Conservation (phyloP, 2,888 invertebrate species). For the Eristalis pertinax region DNA sequence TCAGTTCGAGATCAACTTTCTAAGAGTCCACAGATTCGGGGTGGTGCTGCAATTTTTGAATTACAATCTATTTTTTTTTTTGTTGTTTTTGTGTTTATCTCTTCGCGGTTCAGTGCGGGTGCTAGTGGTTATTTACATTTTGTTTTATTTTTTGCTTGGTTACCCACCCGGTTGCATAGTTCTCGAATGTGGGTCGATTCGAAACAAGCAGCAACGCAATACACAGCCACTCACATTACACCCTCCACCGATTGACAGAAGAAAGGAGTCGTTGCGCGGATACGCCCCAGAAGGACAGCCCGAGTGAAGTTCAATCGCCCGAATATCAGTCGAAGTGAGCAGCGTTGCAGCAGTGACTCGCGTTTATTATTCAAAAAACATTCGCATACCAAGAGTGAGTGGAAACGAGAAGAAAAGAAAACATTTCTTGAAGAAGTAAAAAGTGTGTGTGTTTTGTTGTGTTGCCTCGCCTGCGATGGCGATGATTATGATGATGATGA, state of each 20-base stretch:
- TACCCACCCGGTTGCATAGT: neutral
- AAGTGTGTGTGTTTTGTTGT: conserved; percentile 5
- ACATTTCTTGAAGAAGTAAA: conserved; percentile 13
- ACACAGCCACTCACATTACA: neutral
- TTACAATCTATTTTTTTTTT: conserved; percentile 7
- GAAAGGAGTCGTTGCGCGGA: neutral
- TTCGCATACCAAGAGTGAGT: conserved; percentile 37
- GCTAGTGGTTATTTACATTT: conserved; percentile 12
- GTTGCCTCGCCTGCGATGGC: conserved; percentile 3
- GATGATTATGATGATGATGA: conserved; percentile 53
- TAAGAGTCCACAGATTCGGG: conserved; percentile 56
- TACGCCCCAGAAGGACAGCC: conserved; percentile 32
- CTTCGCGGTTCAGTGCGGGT: conserved; percentile 65
- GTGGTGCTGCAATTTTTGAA: conserved; percentile 29
- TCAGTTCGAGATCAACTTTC: conserved; percentile 69
- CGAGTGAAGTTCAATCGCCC: conserved; percentile 53
- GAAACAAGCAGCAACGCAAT: neutral
- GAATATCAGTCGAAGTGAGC: conserved; percentile 34
- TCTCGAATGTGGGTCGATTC: conserved; percentile 24
- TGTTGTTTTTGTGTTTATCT: conserved; percentile 7
- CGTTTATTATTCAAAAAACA: conserved; percentile 56
- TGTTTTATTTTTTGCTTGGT: conserved; percentile 16
- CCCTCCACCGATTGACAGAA: neutral
- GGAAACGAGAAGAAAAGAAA: conserved; percentile 9
- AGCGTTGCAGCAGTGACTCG: neutral